Evolutionary conservation across 2,797 vertebrate genomes (phyloP).

Genomic region (Erethizon dorsatum): DNA sequence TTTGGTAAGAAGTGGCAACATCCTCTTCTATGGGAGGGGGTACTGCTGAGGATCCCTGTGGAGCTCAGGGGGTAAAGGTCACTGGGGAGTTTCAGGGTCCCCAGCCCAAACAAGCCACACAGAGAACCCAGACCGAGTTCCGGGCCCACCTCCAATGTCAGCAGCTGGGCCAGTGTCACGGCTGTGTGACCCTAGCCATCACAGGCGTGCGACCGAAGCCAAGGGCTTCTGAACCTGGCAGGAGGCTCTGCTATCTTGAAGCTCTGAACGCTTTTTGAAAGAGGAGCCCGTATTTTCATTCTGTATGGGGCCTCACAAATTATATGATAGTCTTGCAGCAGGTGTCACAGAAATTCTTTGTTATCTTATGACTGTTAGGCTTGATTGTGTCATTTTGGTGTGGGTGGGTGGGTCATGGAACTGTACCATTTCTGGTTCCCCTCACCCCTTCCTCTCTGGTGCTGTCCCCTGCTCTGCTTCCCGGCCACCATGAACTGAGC

Average conservation of each 20-base stretch:
- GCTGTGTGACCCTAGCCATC: neutral
- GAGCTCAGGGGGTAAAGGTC: neutral
- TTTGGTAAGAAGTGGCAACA: neutral
- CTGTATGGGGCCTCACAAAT: neutral
- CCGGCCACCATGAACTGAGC: neutral
- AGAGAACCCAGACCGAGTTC: neutral
- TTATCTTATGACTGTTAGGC: neutral
- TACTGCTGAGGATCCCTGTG: neutral
- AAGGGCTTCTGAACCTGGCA: neutral
- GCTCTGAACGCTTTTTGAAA: neutral
- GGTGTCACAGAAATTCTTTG: constrained; percentile 1
- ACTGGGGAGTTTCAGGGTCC: neutral
- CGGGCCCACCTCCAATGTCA: neutral
- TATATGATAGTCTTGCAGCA: neutral
- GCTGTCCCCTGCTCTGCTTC: neutral
- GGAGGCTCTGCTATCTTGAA: neutral
- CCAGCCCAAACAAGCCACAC: neutral
- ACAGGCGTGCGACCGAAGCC: neutral
- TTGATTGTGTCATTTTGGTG: neutral
- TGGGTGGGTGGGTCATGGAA: neutral
- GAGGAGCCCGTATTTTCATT: neutral
- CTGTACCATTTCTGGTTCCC: neutral
- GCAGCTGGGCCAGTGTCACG: neutral
- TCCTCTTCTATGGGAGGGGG: neutral
- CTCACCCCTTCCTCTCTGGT: neutral